Percentiles rank a stretch among this genome's conserved stretches.
These are phyloP conservation scores for Bedellia somnulentella DNA, from an alignment of 2,888 invertebrate species.

Conservation along the genomic window DNA sequence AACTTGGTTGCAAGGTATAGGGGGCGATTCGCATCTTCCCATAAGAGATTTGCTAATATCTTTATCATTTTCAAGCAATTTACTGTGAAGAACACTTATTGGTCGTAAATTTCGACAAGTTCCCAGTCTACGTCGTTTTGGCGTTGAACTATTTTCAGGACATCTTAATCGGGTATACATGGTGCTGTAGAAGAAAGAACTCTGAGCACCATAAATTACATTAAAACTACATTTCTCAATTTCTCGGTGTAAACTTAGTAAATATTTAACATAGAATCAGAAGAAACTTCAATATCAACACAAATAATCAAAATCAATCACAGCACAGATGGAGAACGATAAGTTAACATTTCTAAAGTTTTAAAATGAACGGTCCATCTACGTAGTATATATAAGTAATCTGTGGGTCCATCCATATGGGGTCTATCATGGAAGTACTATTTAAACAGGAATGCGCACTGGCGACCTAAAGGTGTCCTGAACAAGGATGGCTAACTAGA, in stretches of 20 bases:
- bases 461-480: too few species aligned
- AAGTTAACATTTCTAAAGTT: conserved; percentile 5
- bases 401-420: too few species aligned
- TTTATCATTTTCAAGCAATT: not conserved
- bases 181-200: conserved; percentile 11
- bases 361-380: too few species aligned
- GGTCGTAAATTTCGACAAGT: too few species aligned
- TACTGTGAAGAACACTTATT: conserved; percentile 13
- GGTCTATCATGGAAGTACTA: too few species aligned
- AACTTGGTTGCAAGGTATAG: conserved; percentile 44
- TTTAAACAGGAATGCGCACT: too few species aligned
- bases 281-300: conserved; percentile 6
- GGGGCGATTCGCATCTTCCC: conserved; percentile 32
- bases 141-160: conserved; percentile 25
- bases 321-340: conserved; percentile 7
- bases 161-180: too few species aligned
- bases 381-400: too few species aligned
- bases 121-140: conserved; percentile 36
- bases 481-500: too few species aligned
- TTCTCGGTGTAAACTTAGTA: not conserved
- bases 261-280: not conserved
- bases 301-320: conserved; percentile 15
- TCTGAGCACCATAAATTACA: not conserved
- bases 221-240: not conserved
- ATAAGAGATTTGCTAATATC: conserved; percentile 4